Evolutionary conservation across 2,888 invertebrate genomes (phyloP), one percentile per base, ranked within the genome.

Genomic region (Diaperis boleti): DNA sequence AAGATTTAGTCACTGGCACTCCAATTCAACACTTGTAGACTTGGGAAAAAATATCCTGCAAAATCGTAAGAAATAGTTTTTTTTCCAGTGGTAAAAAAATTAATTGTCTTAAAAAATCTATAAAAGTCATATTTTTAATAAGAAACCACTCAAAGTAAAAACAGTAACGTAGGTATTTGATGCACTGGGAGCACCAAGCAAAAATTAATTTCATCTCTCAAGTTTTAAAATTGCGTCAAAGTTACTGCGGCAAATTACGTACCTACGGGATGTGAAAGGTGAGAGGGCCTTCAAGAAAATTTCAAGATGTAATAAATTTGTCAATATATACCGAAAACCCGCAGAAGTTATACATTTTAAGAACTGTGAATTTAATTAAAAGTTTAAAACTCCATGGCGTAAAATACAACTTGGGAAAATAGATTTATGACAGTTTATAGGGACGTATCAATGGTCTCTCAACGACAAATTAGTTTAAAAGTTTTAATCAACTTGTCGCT

Each of bases 401-500:
- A 70, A 73, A 75, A 75, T 71, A 72, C 72, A 74, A 70, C 70
- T 74, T 62, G 66, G 65, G 71, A 72, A 76, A 78, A 74, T 76
- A 77, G 77, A 78, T 78, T 79, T 79, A 78, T 78, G 76, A 75
- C 76, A 73, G 73, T 73, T 74, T 74, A 76, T 75, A 77, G 77
- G 75, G 69, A 76, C 74, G 76, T 78, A 78, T 79, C 78, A 77
- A 77, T 78, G 76, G 72, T 73, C 72, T 68, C 74, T 69, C 72
- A 72, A 70, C 74, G 78, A 78, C 78, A 78, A 78, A 78, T 79
- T 78, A 78, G 75, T 78, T 78, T 76, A 73, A 74, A 78, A 79
- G 76, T 76, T 79, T 78, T 78, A 78, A 79, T 78, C 76, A 78
- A 78, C 77, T 78, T 78, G 77, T 75, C 77, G 75, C 73, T 71